A percentile compares a stretch with the other conserved stretches of the same genome.
Evolutionary conservation across 2,113 vertebrate genomes (phyloP).

Genomic region (Halcyon senegalensis): DNA sequence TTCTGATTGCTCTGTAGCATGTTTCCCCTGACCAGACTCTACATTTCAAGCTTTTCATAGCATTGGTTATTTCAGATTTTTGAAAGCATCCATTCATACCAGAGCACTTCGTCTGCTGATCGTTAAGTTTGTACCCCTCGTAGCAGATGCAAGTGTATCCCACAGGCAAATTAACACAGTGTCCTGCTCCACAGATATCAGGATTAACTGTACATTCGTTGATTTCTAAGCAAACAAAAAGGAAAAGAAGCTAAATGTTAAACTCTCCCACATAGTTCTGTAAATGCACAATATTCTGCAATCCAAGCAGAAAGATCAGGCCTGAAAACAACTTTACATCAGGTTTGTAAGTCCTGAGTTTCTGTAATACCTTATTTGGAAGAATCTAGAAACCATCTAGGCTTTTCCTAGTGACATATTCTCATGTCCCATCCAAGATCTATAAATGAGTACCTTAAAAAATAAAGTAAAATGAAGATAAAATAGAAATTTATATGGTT

Average conservation of each 20-base stretch:
- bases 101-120: constrained; percentile 83
- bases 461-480: not conserved
- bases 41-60: not conserved
- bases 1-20: not conserved
- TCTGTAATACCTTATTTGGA: not conserved
- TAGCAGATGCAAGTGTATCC: constrained; percentile 92
- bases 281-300: not conserved
- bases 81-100: constrained; percentile 78
- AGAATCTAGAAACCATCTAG: not conserved
- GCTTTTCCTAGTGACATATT: not conserved
- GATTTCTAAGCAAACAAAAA: constrained; percentile 82
- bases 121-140: constrained; percentile 82
- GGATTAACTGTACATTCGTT: constrained; percentile 92
- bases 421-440: not conserved
- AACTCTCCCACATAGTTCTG: not conserved
- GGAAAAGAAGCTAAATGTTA: not conserved
- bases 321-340: not conserved
- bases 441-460: not conserved
- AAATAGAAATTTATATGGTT: not conserved
- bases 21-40: not conserved
- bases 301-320: not conserved
- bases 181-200: constrained; percentile 90
- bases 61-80: not conserved
- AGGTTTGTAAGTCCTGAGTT: not conserved
- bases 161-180: constrained; percentile 90